Evolutionary conservation across 2,113 vertebrate species (phyloP).

Genomic region (Trichomycterus rosablanca): DNA sequence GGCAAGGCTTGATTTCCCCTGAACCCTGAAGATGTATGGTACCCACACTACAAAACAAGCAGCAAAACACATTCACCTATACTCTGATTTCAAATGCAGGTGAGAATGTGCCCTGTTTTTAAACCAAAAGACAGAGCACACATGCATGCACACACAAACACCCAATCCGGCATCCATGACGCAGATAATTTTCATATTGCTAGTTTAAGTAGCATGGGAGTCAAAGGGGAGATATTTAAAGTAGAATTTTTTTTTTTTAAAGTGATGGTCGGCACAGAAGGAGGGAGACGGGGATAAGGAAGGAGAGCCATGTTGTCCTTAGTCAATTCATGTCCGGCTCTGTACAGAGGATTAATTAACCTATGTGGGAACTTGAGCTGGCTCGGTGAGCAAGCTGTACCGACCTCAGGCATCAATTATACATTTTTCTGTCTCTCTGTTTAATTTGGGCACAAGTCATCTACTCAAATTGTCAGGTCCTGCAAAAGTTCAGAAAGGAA

Average conservation of each 20-base stretch:
- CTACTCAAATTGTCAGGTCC: slow-evolving; percentile 49
- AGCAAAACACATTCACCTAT: not conserved
- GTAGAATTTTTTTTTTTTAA: slow-evolving; percentile 19
- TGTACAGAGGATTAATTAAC: slow-evolving; percentile 70
- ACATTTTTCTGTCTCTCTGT: slow-evolving; percentile 73
- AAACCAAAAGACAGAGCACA: slow-evolving; percentile 9
- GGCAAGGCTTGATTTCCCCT: too few species aligned
- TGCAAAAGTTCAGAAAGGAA: slow-evolving; percentile 46
- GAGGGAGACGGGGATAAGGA: slow-evolving; percentile 12
- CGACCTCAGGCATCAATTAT: slow-evolving; percentile 72
- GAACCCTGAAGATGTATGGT: too few species aligned
- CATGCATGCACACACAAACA: slow-evolving; percentile 35
- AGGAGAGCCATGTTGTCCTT: slow-evolving; percentile 14
- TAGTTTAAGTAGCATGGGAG: slow-evolving; percentile 43
- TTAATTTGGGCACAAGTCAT: slow-evolving; percentile 65
- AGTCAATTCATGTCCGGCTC: slow-evolving; percentile 41
- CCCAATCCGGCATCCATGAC: slow-evolving; percentile 49
- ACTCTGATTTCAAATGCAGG: slow-evolving; percentile 7
- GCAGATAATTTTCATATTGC: slow-evolving; percentile 58
- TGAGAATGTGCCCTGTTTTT: slow-evolving; percentile 27
- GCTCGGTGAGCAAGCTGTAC: slow-evolving; percentile 63
- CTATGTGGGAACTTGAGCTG: slow-evolving; percentile 60
- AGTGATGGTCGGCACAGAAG: not conserved
- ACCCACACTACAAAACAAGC: too few species aligned
- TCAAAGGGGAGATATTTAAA: slow-evolving; percentile 1